A percentile compares a stretch with the other conserved stretches of the same genome.
Conservation (phyloP, 2,797 vertebrate genomes). For the Spinus olivaceus region DNA sequence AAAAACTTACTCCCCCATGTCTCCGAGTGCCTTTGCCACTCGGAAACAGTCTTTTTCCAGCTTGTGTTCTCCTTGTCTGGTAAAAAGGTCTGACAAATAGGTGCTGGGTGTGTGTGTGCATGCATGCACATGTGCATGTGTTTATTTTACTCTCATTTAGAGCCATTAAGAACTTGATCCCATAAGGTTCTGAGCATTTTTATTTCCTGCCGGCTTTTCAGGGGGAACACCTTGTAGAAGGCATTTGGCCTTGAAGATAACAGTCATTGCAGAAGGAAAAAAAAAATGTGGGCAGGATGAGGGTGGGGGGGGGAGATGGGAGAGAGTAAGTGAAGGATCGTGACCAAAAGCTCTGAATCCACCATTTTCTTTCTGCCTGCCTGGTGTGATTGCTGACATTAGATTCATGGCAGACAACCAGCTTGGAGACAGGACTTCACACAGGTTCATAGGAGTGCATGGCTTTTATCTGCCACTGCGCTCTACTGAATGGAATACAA, state of each 20-base stretch:
- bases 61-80: neutral
- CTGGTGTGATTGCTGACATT: neutral
- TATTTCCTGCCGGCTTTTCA: neutral
- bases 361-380: neutral
- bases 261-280: neutral
- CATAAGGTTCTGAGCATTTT: constrained; percentile 28
- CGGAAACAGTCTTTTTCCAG: neutral
- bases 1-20: neutral
- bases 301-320: neutral
- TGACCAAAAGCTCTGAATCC: neutral
- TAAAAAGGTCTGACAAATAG: constrained; percentile 41
- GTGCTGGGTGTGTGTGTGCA: constrained; percentile 29
- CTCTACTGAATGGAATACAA: constrained; percentile 28
- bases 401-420: neutral
- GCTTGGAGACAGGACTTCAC: neutral
- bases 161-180: constrained; percentile 53
- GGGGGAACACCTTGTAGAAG: neutral
- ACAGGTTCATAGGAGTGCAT: neutral
- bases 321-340: neutral
- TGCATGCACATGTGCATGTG: constrained; percentile 46
- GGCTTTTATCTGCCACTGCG: constrained; percentile 51
- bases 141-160: constrained; percentile 51
- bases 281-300: fast-evolving
- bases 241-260: neutral
- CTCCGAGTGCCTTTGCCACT: neutral